Evolutionary conservation across 2,888 invertebrate genomes (phyloP).

Genomic region (Gandaritis pyraliata): DNA sequence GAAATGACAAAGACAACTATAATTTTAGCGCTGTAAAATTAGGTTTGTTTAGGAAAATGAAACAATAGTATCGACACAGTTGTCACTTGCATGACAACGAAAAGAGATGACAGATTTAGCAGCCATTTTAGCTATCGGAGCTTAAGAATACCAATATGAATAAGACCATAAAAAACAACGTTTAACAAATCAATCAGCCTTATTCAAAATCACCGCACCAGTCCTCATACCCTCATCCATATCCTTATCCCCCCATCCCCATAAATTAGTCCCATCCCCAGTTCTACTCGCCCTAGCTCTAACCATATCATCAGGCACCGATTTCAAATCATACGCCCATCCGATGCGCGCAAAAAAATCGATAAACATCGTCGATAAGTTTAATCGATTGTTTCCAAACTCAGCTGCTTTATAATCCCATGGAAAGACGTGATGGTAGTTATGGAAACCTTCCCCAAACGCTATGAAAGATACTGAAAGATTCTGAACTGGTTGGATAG

Average conservation of each 20-base stretch:
- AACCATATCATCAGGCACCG: constrained; percentile 35
- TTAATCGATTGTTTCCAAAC: constrained; percentile 50
- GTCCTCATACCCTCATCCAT: constrained; percentile 18
- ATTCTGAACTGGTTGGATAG: constrained; percentile 40
- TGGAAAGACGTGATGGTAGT: constrained; percentile 59
- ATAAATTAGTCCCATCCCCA: constrained; percentile 36
- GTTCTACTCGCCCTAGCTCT: constrained; percentile 29
- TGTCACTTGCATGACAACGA: too few species aligned
- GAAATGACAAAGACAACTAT: too few species aligned
- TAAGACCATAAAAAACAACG: too few species aligned
- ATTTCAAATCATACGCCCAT: constrained; percentile 49
- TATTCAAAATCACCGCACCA: constrained; percentile 1
- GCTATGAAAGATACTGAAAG: constrained; percentile 42
- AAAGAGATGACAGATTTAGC: too few species aligned
- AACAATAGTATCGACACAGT: too few species aligned
- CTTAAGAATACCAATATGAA: too few species aligned
- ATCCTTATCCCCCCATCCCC: constrained; percentile 35
- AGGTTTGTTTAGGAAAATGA: too few species aligned
- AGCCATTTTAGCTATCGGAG: too few species aligned
- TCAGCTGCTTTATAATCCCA: constrained; percentile 59
- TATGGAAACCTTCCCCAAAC: constrained; percentile 58
- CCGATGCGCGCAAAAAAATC: constrained; percentile 48
- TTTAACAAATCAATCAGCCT: constrained; percentile 8
- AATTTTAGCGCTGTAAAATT: too few species aligned
- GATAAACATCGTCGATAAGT: constrained; percentile 46